Evolutionary conservation across 2,888 invertebrate genomes (phyloP).

Genomic region (Neoscelio sp.): DNA sequence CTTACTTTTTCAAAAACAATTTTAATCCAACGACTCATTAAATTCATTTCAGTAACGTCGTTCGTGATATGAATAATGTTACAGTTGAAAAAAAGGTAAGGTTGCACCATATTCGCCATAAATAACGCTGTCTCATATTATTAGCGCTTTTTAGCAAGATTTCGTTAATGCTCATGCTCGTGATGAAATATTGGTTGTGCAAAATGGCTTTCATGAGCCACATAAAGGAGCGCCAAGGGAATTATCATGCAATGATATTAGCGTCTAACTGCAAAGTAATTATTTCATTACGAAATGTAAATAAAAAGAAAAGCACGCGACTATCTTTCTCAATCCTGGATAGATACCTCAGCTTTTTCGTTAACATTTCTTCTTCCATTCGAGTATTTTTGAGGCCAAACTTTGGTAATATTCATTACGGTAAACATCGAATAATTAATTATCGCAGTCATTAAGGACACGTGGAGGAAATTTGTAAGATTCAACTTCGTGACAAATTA

Average conservation of each 20-base stretch:
- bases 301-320: conserved; percentile 60
- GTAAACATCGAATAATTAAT: conserved; percentile 37
- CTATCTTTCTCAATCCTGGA: conserved; percentile 56
- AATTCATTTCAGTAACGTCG: conserved; percentile 39
- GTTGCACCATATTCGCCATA: conserved; percentile 60
- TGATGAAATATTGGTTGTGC: conserved; percentile 66
- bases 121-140: conserved; percentile 62
- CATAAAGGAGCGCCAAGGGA: conserved; percentile 70
- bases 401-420: conserved; percentile 57
- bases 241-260: conserved; percentile 68
- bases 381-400: conserved; percentile 53
- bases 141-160: conserved; percentile 66
- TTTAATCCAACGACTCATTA: conserved; percentile 36
- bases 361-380: conserved; percentile 51
- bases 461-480: conserved; percentile 1
- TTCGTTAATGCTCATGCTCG: conserved; percentile 62
- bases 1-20: conserved; percentile 1
- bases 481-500: conserved; percentile 3
- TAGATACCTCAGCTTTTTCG: conserved; percentile 53
- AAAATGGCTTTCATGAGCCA: conserved; percentile 66
- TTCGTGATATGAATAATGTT: conserved; percentile 62
- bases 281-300: conserved; percentile 69
- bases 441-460: conserved; percentile 42
- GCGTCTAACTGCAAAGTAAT: conserved; percentile 64
- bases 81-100: conserved; percentile 36